Evolutionary conservation across 2,888 invertebrate genomes (phyloP).

Genomic region (Hylaea fasciaria): DNA sequence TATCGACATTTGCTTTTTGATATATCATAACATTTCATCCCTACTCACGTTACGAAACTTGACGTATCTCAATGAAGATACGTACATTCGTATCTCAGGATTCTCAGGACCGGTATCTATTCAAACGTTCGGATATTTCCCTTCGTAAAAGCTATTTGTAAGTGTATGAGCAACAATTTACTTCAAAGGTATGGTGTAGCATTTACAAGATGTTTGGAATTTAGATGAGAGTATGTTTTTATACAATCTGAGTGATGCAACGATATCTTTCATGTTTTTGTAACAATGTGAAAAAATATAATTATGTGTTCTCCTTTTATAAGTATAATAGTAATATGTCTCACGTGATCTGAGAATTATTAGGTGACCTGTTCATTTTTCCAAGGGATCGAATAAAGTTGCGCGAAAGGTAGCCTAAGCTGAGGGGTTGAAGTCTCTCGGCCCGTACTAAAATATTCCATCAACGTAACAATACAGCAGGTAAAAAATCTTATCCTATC

Average conservation of each 20-base stretch:
- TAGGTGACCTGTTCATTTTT: slow-evolving; percentile 7
- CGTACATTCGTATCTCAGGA: slow-evolving; percentile 10
- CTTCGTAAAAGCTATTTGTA: slow-evolving; percentile 29
- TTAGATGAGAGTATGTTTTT: slow-evolving; percentile 3
- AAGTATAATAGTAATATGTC: too few species aligned
- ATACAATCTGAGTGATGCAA: too few species aligned
- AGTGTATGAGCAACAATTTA: slow-evolving; percentile 20
- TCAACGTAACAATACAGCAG: slow-evolving; percentile 28
- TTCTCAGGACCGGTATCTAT: slow-evolving; percentile 17
- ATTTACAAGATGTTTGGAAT: slow-evolving; percentile 23
- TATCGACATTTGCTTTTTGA: slow-evolving; percentile 13
- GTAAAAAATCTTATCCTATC: slow-evolving; percentile 26
- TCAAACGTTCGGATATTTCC: slow-evolving; percentile 23
- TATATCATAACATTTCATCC: slow-evolving; percentile 23
- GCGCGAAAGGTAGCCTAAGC: slow-evolving; percentile 8
- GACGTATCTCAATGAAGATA: slow-evolving; percentile 31
- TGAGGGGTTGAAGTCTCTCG: slow-evolving; percentile 20
- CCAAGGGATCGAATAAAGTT: slow-evolving; percentile 16
- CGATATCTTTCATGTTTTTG: too few species aligned
- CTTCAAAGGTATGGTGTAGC: slow-evolving; percentile 27
- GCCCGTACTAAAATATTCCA: slow-evolving; percentile 29
- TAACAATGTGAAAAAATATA: too few species aligned
- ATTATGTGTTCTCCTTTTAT: too few species aligned
- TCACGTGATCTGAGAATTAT: slow-evolving; percentile 8
- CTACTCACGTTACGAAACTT: slow-evolving; percentile 28